These are phyloP conservation scores for Buteo buteo DNA, from an alignment of 2,113 vertebrate genomes.

Conservation along the genomic window DNA sequence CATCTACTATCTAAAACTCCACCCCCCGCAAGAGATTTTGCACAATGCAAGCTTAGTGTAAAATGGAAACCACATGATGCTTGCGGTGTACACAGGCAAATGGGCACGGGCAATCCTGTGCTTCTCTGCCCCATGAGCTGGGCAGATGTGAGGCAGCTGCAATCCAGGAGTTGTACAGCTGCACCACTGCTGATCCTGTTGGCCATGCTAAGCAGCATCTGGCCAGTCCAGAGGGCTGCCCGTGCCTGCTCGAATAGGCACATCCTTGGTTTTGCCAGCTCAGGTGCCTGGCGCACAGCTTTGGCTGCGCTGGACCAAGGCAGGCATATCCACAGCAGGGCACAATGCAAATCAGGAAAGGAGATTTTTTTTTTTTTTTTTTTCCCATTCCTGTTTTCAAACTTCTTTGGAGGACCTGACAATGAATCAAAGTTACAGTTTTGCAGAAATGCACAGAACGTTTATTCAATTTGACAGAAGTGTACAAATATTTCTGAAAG, in stretches of 20 bases:
- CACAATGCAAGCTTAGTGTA: background rate
- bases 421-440: background rate
- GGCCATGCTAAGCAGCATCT: fast-evolving
- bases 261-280: background rate
- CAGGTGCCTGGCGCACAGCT: background rate
- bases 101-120: fast-evolving
- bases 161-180: background rate
- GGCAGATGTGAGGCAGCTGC: background rate
- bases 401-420: background rate
- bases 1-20: background rate
- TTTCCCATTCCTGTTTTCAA: background rate
- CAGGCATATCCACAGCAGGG: background rate
- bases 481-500: conserved; percentile 34
- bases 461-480: conserved; percentile 60
- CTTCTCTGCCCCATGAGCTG: background rate
- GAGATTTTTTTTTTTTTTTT: background rate
- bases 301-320: fast-evolving
- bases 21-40: background rate
- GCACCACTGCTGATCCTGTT: background rate
- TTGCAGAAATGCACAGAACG: background rate
- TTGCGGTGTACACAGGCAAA: background rate
- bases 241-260: fast-evolving
- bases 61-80: fast-evolving
- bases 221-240: background rate
- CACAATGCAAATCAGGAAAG: background rate